Evolutionary conservation across 2,113 vertebrate genomes (phyloP), one percentile per base, ranked within the genome.

Genomic region (Tichodroma muraria): DNA sequence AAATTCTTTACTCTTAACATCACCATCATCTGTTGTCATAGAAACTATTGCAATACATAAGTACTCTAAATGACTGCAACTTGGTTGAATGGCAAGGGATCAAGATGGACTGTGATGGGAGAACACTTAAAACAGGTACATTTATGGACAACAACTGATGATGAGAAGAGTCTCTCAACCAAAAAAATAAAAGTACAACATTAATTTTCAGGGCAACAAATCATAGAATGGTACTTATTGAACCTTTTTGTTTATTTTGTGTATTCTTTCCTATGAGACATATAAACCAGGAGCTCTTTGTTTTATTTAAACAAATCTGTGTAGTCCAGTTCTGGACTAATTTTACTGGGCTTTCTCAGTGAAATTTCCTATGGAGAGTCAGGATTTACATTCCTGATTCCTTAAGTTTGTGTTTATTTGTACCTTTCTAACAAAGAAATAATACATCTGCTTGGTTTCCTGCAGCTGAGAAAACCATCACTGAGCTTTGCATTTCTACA

Each of bases 11-110:
- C 95, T 96, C 95, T 97, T 96, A 97, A 94, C 97, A 96, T 92
- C 94, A 94, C 95, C 96, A 96, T 96, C 97, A 97, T 97, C 94
- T 97, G 97, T 97, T 97, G 97, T 97, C 97, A 97, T 97, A 97
- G 97, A 97, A 97, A 97, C 97, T 97, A 92, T 97, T 96, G 94
- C 96, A 95, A 96, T 60, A 96, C 96, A 94, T 85, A 95, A 96
- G 95, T 96, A 60, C 96, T 96, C 91, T 66, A 96, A 97, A 96
- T 96, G 96, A 96, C 94, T 97, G 95, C 86, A 95, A 97, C 96
- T 97, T 97, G 54, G 13, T 71, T 93, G 94, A 95, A 95, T 94
- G 94, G 96, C 93, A 93, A 96, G 88, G 86, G 96, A 96, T 96
- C 94, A 94, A 95, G 93, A 95, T 88, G 94, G 95, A 93, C 95